phyloP scores from a whole-genome alignment of 2,888 invertebrate genomes.

The Scelioninae gen. 1 region DNA sequence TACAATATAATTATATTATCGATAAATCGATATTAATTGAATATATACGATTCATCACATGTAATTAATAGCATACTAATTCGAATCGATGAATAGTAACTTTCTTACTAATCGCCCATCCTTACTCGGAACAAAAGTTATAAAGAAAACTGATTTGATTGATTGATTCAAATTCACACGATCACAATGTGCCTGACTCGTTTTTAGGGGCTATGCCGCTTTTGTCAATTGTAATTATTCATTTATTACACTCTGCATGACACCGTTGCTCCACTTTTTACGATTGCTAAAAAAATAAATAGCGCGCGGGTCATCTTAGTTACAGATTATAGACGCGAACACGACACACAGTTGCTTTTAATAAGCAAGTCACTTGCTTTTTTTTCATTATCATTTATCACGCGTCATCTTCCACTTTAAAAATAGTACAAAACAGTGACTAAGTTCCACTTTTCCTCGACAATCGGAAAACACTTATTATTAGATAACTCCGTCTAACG shows the following conservation, averaged over 20 bases:
- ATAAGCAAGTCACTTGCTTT: slow-evolving; percentile 70
- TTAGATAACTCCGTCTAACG: slow-evolving; percentile 71
- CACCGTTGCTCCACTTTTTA: slow-evolving; percentile 44
- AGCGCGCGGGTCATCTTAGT: slow-evolving; percentile 79
- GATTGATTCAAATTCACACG: slow-evolving; percentile 28
- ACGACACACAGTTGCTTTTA: slow-evolving; percentile 30
- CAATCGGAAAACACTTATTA: slow-evolving; percentile 79
- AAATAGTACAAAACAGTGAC: slow-evolving; percentile 84
- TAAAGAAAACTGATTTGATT: slow-evolving; percentile 36
- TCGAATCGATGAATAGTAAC: too few species aligned
- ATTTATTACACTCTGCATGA: slow-evolving; percentile 69
- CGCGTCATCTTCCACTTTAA: slow-evolving; percentile 71
- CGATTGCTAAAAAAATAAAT: slow-evolving; percentile 82
- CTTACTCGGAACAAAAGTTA: not conserved
- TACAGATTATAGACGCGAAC: slow-evolving; percentile 77
- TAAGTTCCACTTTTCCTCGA: slow-evolving; percentile 81
- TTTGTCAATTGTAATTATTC: slow-evolving; percentile 67
- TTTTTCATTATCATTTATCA: slow-evolving; percentile 41
- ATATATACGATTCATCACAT: too few species aligned
- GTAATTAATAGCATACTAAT: too few species aligned
- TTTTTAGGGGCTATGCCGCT: slow-evolving; percentile 58
- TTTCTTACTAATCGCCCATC: not conserved
- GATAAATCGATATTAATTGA: too few species aligned
- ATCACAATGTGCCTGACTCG: slow-evolving; percentile 41
- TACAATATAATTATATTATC: too few species aligned